These are phyloP conservation scores for Heliconius himera DNA, from an alignment of 1,140 invertebrate genomes.

Conservation along the genomic window DNA sequence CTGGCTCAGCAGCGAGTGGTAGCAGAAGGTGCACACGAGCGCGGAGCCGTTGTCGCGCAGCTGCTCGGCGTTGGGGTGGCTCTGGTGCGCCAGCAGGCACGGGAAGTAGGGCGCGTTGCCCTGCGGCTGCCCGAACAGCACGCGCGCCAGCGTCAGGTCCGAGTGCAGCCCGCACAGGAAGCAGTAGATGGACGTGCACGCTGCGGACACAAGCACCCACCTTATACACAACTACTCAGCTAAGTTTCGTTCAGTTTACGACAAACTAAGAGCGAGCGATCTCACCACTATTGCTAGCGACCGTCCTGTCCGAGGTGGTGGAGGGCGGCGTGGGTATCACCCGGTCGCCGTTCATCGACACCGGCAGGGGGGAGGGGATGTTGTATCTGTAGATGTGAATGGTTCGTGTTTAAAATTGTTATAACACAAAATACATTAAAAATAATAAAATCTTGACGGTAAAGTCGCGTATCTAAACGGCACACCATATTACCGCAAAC, in stretches of 20 bases:
- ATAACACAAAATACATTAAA: neutral
- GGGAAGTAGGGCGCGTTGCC: slow-evolving; percentile 92
- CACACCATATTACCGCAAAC: no score
- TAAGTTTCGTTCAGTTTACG: no score
- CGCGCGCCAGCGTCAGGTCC: slow-evolving; percentile 90
- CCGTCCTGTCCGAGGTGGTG: slow-evolving; percentile 84
- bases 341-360: slow-evolving; percentile 83
- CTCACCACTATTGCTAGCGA: slow-evolving; percentile 82
- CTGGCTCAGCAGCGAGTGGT: slow-evolving; percentile 94
- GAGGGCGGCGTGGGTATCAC: slow-evolving; percentile 86
- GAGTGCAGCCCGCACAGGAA: slow-evolving; percentile 94
- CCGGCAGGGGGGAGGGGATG: slow-evolving; percentile 87
- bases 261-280: no score
- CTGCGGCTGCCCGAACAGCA: slow-evolving; percentile 90
- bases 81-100: slow-evolving; percentile 86
- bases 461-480: no score
- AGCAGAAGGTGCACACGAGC: slow-evolving; percentile 96
- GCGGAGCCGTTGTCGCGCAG: slow-evolving; percentile 93
- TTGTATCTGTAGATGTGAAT: slow-evolving; percentile 84
- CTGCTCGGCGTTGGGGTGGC: slow-evolving; percentile 90
- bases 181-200: slow-evolving; percentile 91
- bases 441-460: no score
- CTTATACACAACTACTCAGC: no score
- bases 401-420: neutral
- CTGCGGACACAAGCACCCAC: no score